Conservation (phyloP, 2,797 vertebrate species). For the Poecile montanus region DNA sequence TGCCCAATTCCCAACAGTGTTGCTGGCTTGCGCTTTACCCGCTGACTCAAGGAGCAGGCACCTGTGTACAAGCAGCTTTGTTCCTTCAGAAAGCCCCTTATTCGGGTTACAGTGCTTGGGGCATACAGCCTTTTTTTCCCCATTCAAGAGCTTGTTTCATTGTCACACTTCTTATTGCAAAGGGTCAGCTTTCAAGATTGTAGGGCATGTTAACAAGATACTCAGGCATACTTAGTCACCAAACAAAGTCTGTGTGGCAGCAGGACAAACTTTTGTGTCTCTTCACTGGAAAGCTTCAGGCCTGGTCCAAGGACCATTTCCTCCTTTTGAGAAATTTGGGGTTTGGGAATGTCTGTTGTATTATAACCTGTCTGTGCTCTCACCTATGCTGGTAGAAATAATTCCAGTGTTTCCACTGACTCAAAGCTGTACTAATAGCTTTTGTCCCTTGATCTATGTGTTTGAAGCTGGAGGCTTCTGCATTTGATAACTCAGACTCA, state of each 20-base stretch:
- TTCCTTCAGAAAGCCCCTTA: conserved; percentile 37
- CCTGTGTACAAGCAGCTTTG: conserved; percentile 46
- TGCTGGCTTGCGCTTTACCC: neutral
- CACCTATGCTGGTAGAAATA: neutral
- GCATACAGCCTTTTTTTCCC: neutral
- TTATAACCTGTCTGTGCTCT: neutral
- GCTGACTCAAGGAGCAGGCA: neutral
- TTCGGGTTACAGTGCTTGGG: conserved; percentile 36
- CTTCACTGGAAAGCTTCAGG: neutral
- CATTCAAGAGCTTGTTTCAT: conserved; percentile 42
- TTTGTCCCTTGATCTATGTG: neutral
- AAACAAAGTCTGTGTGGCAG: conserved; percentile 50
- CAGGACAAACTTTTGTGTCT: neutral
- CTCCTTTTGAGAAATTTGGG: neutral
- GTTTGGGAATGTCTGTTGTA: neutral
- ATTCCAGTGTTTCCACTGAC: neutral
- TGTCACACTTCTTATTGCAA: conserved; percentile 52
- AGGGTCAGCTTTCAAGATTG: conserved; percentile 57
- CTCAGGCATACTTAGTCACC: conserved; percentile 44
- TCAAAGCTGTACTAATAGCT: neutral
- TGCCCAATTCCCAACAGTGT: neutral
- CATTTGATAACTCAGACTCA: neutral
- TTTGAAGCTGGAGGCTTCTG: neutral
- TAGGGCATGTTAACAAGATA: conserved; percentile 62
- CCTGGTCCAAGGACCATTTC: neutral